Percentiles rank a stretch among this genome's conserved stretches.
These are phyloP conservation scores for Psococerastis gibbosa DNA, from an alignment of 2,888 invertebrate species.

Conservation along the genomic window DNA sequence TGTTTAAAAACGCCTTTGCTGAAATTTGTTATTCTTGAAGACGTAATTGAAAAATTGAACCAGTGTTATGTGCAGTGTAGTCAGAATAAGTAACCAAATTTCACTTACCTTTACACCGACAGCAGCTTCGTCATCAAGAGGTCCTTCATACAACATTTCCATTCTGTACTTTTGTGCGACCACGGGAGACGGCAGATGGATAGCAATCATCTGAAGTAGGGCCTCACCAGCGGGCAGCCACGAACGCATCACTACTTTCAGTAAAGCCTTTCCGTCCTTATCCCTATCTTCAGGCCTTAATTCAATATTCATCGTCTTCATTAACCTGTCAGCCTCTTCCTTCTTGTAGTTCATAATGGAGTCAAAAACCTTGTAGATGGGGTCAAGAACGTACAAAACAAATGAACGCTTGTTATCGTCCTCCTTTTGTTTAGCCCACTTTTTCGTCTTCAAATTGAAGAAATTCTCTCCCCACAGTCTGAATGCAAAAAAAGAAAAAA, in stretches of 20 bases:
- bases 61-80: no score
- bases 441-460: constrained; percentile 93
- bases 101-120: constrained; percentile 53
- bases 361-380: constrained; percentile 91
- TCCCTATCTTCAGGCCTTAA: constrained; percentile 91
- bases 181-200: constrained; percentile 97
- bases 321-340: constrained; percentile 72
- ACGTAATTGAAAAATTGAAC: constrained; percentile 9
- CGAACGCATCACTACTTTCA: constrained; percentile 96
- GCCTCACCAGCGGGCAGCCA: constrained; percentile 99
- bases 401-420: constrained; percentile 89
- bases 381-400: constrained; percentile 96
- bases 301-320: constrained; percentile 80
- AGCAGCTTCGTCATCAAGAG: constrained; percentile 88
- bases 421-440: constrained; percentile 90
- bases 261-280: constrained; percentile 84
- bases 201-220: constrained; percentile 99
- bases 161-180: constrained; percentile 98
- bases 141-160: constrained; percentile 99
- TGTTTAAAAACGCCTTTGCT: constrained; percentile 9
- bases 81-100: no score
- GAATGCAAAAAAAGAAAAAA: no score
- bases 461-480: constrained; percentile 97
- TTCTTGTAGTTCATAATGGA: constrained; percentile 87
- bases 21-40: no score